These are phyloP conservation scores for Oophaga pumilio DNA, from an alignment of 2,113 vertebrate genomes.

Conservation along the genomic window DNA sequence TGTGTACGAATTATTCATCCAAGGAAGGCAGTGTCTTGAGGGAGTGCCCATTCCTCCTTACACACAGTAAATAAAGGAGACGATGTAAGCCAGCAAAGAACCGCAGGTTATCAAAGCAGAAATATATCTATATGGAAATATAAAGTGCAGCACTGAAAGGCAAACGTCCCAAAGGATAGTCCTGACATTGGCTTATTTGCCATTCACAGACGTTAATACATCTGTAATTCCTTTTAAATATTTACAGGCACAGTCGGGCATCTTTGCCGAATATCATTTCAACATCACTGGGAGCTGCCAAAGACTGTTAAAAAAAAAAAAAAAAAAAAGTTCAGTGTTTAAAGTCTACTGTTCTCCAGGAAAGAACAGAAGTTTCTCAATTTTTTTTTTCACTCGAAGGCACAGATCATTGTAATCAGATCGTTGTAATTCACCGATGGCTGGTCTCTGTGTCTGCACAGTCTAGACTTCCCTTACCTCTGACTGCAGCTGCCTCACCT, in stretches of 20 bases:
- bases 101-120: background rate
- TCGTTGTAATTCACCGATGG: constrained; percentile 64
- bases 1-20: background rate
- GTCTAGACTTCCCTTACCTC: constrained; percentile 60
- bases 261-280: background rate
- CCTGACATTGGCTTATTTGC: background rate
- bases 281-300: background rate
- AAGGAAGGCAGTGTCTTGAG: background rate
- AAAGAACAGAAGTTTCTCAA: constrained; percentile 57
- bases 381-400: constrained; percentile 61
- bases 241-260: constrained; percentile 11
- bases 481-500: constrained; percentile 61
- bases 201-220: background rate
- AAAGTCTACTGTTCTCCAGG: constrained; percentile 24
- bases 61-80: background rate
- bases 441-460: constrained; percentile 58
- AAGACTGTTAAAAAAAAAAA: background rate
- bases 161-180: background rate
- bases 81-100: background rate
- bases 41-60: background rate
- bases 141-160: constrained; percentile 13
- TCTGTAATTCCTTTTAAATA: constrained; percentile 34
- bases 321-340: background rate
- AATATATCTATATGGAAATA: constrained; percentile 13
- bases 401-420: constrained; percentile 65